Evolutionary conservation across 2,888 invertebrate genomes (phyloP).

Genomic region (Leptopterna dolabrata): DNA sequence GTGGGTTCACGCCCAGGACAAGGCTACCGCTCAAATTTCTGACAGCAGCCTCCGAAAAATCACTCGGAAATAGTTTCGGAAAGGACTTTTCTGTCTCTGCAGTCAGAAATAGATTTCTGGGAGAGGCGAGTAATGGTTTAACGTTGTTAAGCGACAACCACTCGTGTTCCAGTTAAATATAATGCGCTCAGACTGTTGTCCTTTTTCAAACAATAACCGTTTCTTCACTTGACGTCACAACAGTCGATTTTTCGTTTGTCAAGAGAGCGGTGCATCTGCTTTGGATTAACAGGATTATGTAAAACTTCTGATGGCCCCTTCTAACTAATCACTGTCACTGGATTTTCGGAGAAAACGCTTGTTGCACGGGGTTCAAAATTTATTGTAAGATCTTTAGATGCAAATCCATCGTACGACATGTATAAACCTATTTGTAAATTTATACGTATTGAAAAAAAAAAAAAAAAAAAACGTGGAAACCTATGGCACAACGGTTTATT

Average conservation of each 20-base stretch:
- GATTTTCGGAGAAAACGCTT: too few species aligned
- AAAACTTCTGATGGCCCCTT: too few species aligned
- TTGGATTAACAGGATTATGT: background rate
- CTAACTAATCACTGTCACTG: too few species aligned
- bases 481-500: too few species aligned
- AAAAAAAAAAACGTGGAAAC: too few species aligned
- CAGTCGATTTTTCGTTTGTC: background rate
- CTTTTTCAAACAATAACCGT: background rate
- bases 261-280: background rate
- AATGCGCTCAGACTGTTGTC: background rate
- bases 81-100: background rate
- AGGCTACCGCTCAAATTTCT: background rate
- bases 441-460: too few species aligned
- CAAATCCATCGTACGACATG: too few species aligned
- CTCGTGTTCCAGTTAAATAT: conserved; percentile 21
- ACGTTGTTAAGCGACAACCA: conserved; percentile 16
- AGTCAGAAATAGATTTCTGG: background rate
- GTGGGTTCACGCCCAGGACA: background rate
- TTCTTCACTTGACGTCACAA: background rate
- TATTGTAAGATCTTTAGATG: too few species aligned
- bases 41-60: background rate
- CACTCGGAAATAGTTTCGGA: background rate
- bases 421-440: too few species aligned
- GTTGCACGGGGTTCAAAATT: too few species aligned
- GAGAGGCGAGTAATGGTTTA: background rate